phyloP scores from a whole-genome alignment of 2,113 vertebrate species.

The Colistium nudipinnis region DNA sequence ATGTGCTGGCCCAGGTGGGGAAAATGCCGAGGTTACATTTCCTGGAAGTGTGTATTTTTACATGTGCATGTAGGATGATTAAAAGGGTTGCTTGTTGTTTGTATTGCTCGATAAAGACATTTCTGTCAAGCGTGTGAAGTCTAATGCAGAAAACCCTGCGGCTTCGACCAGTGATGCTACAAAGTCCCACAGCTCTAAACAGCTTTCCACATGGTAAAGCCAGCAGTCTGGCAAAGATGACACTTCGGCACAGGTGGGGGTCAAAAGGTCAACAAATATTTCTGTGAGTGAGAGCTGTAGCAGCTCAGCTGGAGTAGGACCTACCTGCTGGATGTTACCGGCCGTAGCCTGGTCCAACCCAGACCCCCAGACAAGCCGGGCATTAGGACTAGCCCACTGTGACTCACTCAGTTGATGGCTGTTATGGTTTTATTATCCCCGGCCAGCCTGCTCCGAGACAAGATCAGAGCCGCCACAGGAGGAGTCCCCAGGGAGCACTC shows the following conservation, averaged over 20 bases:
- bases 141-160: slow-evolving; percentile 2
- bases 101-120: too few species aligned
- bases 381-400: slow-evolving; percentile 43
- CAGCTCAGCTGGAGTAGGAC: slow-evolving; percentile 29
- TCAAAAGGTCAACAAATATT: slow-evolving; percentile 51
- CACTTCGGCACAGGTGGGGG: slow-evolving; percentile 29
- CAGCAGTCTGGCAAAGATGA: slow-evolving; percentile 50
- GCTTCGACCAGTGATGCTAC: slow-evolving; percentile 6
- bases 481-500: slow-evolving; percentile 51
- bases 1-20: too few species aligned
- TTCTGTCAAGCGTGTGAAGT: background rate
- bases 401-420: slow-evolving; percentile 60
- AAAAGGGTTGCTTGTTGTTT: too few species aligned
- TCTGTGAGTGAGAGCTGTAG: slow-evolving; percentile 48
- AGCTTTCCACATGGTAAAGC: slow-evolving; percentile 34
- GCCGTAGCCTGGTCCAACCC: background rate
- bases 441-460: slow-evolving; percentile 49
- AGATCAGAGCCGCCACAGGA: slow-evolving; percentile 67
- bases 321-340: background rate
- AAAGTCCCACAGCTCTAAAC: slow-evolving; percentile 14
- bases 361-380: slow-evolving; percentile 30
- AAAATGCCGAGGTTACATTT: too few species aligned
- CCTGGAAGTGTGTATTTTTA: too few species aligned
- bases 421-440: slow-evolving; percentile 70
- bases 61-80: background rate